Evolutionary conservation across 1,140 invertebrate species (phyloP).

Genomic region (Odontomachus brunneus): DNA sequence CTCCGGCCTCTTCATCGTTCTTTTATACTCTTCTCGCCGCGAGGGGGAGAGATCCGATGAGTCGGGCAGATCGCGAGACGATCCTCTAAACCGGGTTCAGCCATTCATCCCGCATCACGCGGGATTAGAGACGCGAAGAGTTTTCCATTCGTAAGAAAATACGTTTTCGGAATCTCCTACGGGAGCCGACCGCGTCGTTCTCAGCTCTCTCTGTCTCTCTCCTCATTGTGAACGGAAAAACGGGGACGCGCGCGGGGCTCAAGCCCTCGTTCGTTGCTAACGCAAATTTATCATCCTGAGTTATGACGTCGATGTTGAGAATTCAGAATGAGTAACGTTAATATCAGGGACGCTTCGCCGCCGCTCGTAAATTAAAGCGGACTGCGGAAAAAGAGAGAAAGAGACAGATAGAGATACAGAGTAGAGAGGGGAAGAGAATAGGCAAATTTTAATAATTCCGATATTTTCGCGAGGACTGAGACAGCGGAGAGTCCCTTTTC

Average conservation of each 20-base stretch:
- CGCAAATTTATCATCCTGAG: slow-evolving; percentile 75
- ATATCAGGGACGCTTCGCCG: slow-evolving; percentile 66
- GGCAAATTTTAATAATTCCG: slow-evolving; percentile 70
- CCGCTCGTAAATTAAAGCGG: slow-evolving; percentile 72
- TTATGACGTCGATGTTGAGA: slow-evolving; percentile 74
- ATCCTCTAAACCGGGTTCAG: slow-evolving; percentile 59
- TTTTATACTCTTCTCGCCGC: slow-evolving; percentile 33
- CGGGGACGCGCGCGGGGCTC: slow-evolving; percentile 58
- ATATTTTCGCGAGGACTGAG: slow-evolving; percentile 63
- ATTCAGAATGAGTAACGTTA: slow-evolving; percentile 75
- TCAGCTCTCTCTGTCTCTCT: slow-evolving; percentile 64
- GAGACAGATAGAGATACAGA: neutral
- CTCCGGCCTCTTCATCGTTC: slow-evolving; percentile 36
- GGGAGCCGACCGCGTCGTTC: slow-evolving; percentile 63
- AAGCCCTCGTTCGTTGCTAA: slow-evolving; percentile 67
- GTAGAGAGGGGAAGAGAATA: slow-evolving; percentile 1
- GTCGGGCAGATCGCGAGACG: slow-evolving; percentile 49
- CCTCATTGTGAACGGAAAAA: slow-evolving; percentile 75
- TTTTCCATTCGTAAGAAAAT: slow-evolving; percentile 82
- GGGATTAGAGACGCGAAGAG: slow-evolving; percentile 76
- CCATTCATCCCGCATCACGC: slow-evolving; percentile 76
- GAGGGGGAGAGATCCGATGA: slow-evolving; percentile 40
- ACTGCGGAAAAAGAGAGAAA: slow-evolving; percentile 24
- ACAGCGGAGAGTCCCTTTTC: slow-evolving; percentile 48
- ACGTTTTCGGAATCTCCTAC: slow-evolving; percentile 75